Conservation (phyloP, 2,797 vertebrate genomes). For the Serranus cabrilla region DNA sequence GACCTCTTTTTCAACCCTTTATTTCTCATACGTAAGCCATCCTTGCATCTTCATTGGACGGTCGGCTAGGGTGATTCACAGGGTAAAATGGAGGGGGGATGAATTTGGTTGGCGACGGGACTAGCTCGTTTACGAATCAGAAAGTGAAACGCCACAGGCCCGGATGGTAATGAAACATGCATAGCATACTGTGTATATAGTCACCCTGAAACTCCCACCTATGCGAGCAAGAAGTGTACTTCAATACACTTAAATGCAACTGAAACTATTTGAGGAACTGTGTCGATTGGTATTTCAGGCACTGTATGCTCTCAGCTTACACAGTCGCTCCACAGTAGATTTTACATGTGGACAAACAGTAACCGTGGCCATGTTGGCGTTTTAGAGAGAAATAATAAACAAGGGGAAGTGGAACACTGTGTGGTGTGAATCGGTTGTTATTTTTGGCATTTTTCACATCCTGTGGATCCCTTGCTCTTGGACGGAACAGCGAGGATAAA, state of each 20-base stretch:
- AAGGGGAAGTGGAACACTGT: conserved; percentile 22
- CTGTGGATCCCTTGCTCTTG: conserved; percentile 28
- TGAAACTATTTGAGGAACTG: conserved; percentile 1
- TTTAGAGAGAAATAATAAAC: conserved; percentile 26
- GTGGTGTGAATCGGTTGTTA: conserved; percentile 49
- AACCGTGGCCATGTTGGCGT: conserved; percentile 43
- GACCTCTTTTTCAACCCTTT: conserved; percentile 88
- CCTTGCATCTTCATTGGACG: conserved; percentile 78
- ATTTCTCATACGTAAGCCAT: conserved; percentile 79
- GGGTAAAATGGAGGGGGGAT: conserved; percentile 64
- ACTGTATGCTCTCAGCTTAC: conserved; percentile 22
- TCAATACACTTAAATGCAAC: conserved; percentile 1
- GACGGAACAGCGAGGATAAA: conserved; percentile 11
- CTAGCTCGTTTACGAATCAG: conserved; percentile 44
- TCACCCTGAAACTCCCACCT: neutral
- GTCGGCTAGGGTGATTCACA: conserved; percentile 74
- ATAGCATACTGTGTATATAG: neutral
- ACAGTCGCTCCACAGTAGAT: conserved; percentile 13
- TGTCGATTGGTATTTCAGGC: conserved; percentile 21
- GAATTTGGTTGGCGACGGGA: conserved; percentile 33
- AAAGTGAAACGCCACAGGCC: conserved; percentile 21
- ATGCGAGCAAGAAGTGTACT: neutral
- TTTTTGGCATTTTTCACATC: conserved; percentile 56
- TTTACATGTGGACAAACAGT: conserved; percentile 35
- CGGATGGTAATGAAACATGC: conserved; percentile 12